phyloP scores from a whole-genome alignment of 2,113 vertebrate species.

The Proterorhinus semilunaris region DNA sequence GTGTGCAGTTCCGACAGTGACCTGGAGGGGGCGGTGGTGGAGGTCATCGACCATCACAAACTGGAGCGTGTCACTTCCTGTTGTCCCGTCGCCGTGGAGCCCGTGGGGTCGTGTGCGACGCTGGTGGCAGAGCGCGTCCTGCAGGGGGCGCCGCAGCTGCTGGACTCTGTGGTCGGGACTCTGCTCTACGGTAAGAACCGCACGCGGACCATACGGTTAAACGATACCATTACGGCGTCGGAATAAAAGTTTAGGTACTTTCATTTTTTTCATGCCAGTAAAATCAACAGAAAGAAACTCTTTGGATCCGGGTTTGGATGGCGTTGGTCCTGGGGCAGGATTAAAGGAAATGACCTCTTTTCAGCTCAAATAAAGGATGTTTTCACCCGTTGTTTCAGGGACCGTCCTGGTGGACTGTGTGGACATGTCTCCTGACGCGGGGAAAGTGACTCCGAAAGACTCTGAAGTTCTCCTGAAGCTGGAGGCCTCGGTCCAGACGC shows the following conservation, averaged over 20 bases:
- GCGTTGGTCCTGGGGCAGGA: no score
- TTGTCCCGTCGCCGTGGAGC: conserved; percentile 73
- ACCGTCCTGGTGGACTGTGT: conserved; percentile 90
- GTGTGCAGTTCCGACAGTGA: conserved; percentile 75
- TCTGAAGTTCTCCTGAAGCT: conserved; percentile 68
- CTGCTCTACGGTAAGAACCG: conserved; percentile 84
- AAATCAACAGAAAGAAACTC: no score
- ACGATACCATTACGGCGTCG: no score
- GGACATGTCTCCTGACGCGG: conserved; percentile 86
- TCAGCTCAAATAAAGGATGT: no score
- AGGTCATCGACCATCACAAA: conserved; percentile 87
- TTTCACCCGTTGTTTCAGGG: conserved; percentile 58
- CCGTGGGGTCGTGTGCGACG: conserved; percentile 89
- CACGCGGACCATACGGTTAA: no score
- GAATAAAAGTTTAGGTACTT: no score
- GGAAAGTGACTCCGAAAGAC: conserved; percentile 88
- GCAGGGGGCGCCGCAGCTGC: conserved; percentile 77
- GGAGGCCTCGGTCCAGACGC: conserved; percentile 79
- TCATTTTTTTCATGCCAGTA: no score
- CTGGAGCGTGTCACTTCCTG: conserved; percentile 78
- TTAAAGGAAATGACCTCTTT: no score
- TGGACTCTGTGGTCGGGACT: conserved; percentile 80
- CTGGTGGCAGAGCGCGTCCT: conserved; percentile 86
- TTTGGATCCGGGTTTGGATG: no score
- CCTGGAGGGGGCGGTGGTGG: conserved; percentile 83